Evolutionary conservation across 1,140 invertebrate genomes (phyloP).

Genomic region (Megathymus violae): DNA sequence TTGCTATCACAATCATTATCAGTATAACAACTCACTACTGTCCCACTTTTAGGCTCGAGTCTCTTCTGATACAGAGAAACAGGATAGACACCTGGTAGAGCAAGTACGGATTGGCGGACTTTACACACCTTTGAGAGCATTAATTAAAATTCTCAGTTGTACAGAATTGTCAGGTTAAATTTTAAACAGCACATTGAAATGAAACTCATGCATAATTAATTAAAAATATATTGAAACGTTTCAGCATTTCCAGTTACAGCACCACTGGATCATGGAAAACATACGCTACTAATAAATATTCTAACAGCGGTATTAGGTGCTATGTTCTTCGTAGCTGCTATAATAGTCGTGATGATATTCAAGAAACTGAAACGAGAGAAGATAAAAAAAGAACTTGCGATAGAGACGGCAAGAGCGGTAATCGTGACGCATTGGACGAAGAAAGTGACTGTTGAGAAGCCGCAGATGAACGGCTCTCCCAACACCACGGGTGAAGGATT

Average conservation of each 20-base stretch:
- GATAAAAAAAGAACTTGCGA: slow-evolving; percentile 90
- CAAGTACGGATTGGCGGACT: no score
- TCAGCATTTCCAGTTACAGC: slow-evolving; percentile 73
- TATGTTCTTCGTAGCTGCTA: slow-evolving; percentile 85
- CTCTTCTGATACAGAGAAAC: no score
- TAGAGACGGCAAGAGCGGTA: slow-evolving; percentile 89
- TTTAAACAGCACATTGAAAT: no score
- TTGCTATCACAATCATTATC: no score
- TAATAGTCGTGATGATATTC: slow-evolving; percentile 84
- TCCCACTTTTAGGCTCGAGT: no score
- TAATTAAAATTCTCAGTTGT: slow-evolving; percentile 3
- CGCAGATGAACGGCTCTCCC: slow-evolving; percentile 84
- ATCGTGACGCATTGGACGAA: slow-evolving; percentile 94
- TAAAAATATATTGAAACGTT: slow-evolving; percentile 34
- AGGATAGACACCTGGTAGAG: no score
- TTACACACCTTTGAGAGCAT: no score
- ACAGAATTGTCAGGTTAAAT: no score
- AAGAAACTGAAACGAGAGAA: slow-evolving; percentile 87
- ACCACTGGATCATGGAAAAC: slow-evolving; percentile 77
- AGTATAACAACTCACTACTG: no score
- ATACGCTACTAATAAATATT: slow-evolving; percentile 84
- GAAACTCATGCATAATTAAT: no score
- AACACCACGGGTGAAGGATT: slow-evolving; percentile 85
- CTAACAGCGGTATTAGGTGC: slow-evolving; percentile 85
- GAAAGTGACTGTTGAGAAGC: slow-evolving; percentile 94